Conservation (phyloP, 2,888 invertebrate species). For the Andrena flavipes region DNA sequence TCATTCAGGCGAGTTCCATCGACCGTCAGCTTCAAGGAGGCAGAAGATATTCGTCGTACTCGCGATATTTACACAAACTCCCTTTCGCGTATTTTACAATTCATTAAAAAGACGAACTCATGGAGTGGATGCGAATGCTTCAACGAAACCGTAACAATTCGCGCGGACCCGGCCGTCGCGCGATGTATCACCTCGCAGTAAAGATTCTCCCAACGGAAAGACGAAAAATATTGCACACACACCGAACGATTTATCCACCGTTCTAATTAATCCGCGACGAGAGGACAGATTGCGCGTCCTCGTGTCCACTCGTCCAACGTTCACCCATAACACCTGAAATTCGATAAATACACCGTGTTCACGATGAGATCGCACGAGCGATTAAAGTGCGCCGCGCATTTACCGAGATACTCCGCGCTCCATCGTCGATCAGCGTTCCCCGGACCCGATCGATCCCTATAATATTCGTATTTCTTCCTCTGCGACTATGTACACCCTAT, state of each 20-base stretch:
- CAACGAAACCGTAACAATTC: slow-evolving; percentile 57
- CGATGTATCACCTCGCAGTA: slow-evolving; percentile 15
- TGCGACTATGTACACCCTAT: slow-evolving; percentile 76
- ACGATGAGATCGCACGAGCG: slow-evolving; percentile 32
- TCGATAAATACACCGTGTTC: slow-evolving; percentile 73
- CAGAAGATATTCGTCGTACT: slow-evolving; percentile 37
- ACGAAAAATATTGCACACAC: slow-evolving; percentile 75
- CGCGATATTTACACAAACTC: slow-evolving; percentile 60
- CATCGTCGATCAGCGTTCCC: slow-evolving; percentile 8
- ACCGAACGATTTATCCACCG: slow-evolving; percentile 54
- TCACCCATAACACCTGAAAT: slow-evolving; percentile 65
- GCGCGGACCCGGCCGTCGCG: neutral
- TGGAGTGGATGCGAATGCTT: slow-evolving; percentile 13
- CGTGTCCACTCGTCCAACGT: slow-evolving; percentile 46
- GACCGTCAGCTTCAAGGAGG: slow-evolving; percentile 23
- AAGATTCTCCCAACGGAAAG: slow-evolving; percentile 39
- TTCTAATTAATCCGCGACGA: slow-evolving; percentile 32
- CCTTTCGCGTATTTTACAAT: neutral
- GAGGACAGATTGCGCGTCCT: slow-evolving; percentile 28
- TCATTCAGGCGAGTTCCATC: neutral
- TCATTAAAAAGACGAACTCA: slow-evolving; percentile 25
- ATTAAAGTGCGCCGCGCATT: slow-evolving; percentile 1
- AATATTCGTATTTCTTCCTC: slow-evolving; percentile 63
- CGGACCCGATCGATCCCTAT: slow-evolving; percentile 48
- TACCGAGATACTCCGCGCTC: neutral